These are phyloP conservation scores for Gryllus bimaculatus DNA, from an alignment of 1,140 invertebrate species.

Conservation along the genomic window DNA sequence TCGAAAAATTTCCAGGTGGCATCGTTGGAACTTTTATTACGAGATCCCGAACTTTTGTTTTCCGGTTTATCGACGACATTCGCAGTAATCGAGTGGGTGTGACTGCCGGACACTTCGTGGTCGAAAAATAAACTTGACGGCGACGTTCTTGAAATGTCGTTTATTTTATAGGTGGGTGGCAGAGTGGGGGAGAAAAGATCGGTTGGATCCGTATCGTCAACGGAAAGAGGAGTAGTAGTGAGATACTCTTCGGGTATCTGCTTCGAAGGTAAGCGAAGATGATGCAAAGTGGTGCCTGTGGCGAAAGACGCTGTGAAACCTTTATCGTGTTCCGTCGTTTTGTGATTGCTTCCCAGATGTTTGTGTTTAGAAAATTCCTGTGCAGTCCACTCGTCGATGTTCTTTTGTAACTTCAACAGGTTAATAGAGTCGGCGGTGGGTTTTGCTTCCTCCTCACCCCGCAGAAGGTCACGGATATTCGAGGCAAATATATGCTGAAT, in stretches of 20 bases:
- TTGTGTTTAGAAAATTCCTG: constrained; percentile 54
- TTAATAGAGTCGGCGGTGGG: constrained; percentile 42
- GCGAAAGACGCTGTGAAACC: not conserved
- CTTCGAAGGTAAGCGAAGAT: constrained; percentile 43
- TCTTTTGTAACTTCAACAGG: constrained; percentile 63
- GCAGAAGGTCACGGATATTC: constrained; percentile 31
- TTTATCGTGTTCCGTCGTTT: not conserved
- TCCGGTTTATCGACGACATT: constrained; percentile 18
- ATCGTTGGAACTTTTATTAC: not conserved
- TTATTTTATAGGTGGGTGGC: not conserved
- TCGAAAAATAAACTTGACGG: constrained; percentile 34
- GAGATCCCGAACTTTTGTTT: not conserved
- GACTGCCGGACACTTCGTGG: constrained; percentile 45
- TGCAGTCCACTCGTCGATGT: constrained; percentile 75
- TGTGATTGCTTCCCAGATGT: constrained; percentile 21
- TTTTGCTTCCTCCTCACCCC: constrained; percentile 28
- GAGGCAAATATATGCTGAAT: constrained; percentile 32
- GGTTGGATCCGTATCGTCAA: constrained; percentile 12
- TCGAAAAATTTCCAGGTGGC: constrained; percentile 10
- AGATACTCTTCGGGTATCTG: constrained; percentile 67
- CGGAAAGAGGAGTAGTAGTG: constrained; percentile 43
- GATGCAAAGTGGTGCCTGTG: not conserved
- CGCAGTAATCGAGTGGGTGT: constrained; percentile 35
- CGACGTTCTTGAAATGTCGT: constrained; percentile 29
- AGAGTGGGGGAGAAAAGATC: constrained; percentile 12